These are phyloP conservation scores for Progne subis DNA, from an alignment of 2,113 vertebrate species.

Conservation along the genomic window DNA sequence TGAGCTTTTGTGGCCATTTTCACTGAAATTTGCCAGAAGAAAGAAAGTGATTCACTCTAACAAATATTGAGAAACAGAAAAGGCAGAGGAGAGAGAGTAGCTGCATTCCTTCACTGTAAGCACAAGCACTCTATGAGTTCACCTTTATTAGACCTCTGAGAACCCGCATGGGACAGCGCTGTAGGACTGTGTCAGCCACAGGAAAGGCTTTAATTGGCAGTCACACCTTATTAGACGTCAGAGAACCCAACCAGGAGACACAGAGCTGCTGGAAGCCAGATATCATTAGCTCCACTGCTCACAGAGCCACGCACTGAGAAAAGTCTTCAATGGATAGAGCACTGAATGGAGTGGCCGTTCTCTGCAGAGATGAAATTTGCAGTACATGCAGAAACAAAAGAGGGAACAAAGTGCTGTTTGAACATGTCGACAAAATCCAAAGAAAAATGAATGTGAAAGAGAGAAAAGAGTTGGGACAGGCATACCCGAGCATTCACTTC, in stretches of 20 bases:
- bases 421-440: conserved; percentile 1
- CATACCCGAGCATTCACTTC: neutral
- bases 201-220: conserved; percentile 64
- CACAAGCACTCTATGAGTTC: fast-evolving
- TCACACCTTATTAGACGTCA: conserved; percentile 49
- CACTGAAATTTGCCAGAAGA: neutral
- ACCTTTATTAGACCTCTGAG: conserved; percentile 49
- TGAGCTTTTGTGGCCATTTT: neutral
- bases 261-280: conserved; percentile 53
- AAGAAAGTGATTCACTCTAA: neutral
- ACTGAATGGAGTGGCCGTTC: neutral
- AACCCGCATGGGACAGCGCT: neutral
- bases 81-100: neutral
- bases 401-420: conserved; percentile 48
- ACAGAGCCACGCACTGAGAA: neutral
- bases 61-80: neutral
- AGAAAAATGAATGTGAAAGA: neutral
- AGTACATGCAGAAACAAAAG: conserved; percentile 49
- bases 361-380: conserved; percentile 15
- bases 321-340: neutral
- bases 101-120: neutral
- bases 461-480: neutral
- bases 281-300: conserved; percentile 52
- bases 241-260: conserved; percentile 46
- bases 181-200: conserved; percentile 39